Percentiles rank a stretch among this genome's conserved stretches.
Evolutionary conservation across 2,797 vertebrate species (phyloP).

Genomic region (Sylvilagus floridanus): DNA sequence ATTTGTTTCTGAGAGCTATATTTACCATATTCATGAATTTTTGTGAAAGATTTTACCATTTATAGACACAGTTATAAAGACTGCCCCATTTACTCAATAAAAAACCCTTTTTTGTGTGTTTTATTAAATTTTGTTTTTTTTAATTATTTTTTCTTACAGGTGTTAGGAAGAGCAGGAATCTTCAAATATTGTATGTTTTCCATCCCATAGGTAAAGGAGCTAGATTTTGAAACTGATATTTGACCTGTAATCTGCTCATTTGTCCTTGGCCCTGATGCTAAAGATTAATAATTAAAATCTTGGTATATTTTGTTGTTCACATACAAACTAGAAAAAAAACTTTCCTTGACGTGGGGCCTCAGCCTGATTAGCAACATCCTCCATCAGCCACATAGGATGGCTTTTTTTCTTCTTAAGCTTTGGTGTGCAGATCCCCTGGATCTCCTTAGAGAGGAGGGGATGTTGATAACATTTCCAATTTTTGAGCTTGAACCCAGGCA

Average conservation of each 20-base stretch:
- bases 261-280: neutral
- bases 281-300: neutral
- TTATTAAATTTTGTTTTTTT: too few relatives aligned
- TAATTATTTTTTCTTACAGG: neutral
- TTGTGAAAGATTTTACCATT: neutral
- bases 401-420: neutral
- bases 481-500: neutral
- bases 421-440: neutral
- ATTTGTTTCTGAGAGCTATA: neutral
- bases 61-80: neutral
- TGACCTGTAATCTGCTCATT: neutral
- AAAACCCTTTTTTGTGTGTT: neutral
- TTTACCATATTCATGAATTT: neutral
- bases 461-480: neutral
- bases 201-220: neutral
- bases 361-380: neutral
- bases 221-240: neutral
- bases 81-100: neutral
- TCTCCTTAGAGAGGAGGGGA: neutral
- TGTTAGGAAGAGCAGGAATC: neutral
- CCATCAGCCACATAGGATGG: neutral
- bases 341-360: neutral
- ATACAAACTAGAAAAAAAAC: neutral
- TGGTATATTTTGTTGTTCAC: neutral
- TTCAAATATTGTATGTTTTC: neutral